Evolutionary conservation across 1,140 invertebrate genomes (phyloP), one percentile per base, ranked within the genome.

Genomic region (Dreissena rostriformis): DNA sequence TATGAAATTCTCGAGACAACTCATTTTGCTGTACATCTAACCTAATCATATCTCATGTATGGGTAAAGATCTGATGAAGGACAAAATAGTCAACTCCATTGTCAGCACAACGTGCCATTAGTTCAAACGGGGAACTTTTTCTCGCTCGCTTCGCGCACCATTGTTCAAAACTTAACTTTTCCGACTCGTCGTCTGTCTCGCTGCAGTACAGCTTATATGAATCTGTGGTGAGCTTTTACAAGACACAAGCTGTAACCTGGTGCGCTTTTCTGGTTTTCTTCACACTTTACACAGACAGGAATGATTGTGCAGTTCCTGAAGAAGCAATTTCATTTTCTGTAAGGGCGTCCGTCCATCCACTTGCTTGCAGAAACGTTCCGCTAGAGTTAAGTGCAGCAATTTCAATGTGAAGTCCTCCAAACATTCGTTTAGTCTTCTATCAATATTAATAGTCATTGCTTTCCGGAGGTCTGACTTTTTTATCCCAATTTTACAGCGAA

Each of bases 311-410:
- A 28, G 81, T 86, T 24, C 85, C 82, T 52, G 39, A 7, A 19
- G 86, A 84, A n/a, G 72, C 82, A 84, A 86, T 71, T 86, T 15
- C 66, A 84, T 51, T 90, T 68, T 19, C n/a, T n/a, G n/a, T n/a
- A n/a, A n/a, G n/a, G n/a, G n/a, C n/a, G n/a, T n/a, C n/a, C n/a
- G n/a, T n/a, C n/a, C n/a, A n/a, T n/a, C n/a, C n/a, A n/a, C n/a
- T n/a, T n/a, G n/a, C n/a, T n/a, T n/a, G n/a, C n/a, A 90, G 57
- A 10, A 82, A 39, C 39, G 57, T 55, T 29, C 87, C 88, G 53
- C 89, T 24, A 24, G 24, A 6, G 14, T 65, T 71, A 1, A 73
- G 55, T 12, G 24, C 29, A 57, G 80, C 39, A 65, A 86, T 76
- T n/a, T n/a, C n/a, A n/a, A n/a, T n/a, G n/a, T n/a, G n/a, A n/a